These are phyloP conservation scores for Jacana jacana DNA, from an alignment of 2,113 vertebrate species.

Conservation along the genomic window DNA sequence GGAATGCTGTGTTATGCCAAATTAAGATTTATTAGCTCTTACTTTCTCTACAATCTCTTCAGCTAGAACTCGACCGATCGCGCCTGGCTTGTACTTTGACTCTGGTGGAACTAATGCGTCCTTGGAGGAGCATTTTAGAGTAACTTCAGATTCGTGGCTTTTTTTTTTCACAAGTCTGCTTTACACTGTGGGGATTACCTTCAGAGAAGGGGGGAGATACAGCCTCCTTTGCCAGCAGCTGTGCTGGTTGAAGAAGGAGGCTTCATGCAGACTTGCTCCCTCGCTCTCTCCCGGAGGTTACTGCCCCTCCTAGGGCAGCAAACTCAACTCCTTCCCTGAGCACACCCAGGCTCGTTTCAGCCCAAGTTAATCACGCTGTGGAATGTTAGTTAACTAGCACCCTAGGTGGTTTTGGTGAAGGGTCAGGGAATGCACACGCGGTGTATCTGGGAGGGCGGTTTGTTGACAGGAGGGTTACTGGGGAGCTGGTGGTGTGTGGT, in stretches of 20 bases:
- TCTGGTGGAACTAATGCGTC: slow-evolving; percentile 60
- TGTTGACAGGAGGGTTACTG: background rate
- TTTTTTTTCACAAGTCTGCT: slow-evolving; percentile 10
- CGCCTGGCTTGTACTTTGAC: background rate
- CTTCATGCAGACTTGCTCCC: background rate
- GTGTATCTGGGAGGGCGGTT: background rate
- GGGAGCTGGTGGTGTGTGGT: background rate
- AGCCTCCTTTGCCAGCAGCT: slow-evolving; percentile 40
- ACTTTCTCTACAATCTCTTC: slow-evolving; percentile 26
- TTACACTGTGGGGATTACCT: slow-evolving; percentile 50
- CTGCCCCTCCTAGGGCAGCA: background rate
- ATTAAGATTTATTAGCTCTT: slow-evolving; percentile 58
- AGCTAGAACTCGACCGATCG: slow-evolving; percentile 22
- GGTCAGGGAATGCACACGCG: background rate
- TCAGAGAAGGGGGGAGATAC: slow-evolving; percentile 24
- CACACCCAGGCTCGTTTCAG: background rate
- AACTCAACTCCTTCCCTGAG: background rate
- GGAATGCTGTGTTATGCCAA: slow-evolving; percentile 43
- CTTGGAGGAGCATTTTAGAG: slow-evolving; percentile 47
- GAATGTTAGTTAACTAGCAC: background rate
- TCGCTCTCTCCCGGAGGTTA: background rate
- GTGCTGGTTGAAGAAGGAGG: background rate
- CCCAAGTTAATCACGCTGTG: background rate
- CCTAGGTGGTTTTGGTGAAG: background rate
- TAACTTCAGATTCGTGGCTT: slow-evolving; percentile 21